Conservation (phyloP, 2,888 invertebrate genomes). For the Scaptomyza tumidula region DNA sequence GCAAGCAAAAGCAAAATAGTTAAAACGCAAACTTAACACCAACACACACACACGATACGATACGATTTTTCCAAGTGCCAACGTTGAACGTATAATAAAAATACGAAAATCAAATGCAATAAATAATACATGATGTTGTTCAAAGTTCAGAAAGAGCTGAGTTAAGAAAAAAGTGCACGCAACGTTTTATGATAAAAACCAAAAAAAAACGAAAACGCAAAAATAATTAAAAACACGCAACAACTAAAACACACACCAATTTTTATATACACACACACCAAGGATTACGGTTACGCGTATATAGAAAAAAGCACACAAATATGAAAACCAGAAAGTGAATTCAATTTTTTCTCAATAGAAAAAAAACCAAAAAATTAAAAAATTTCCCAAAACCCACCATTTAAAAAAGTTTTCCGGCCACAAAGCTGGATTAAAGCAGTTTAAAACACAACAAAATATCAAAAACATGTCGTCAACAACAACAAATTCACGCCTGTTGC, state of each 20-base stretch:
- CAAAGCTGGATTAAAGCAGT: constrained; percentile 16
- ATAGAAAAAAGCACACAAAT: constrained; percentile 66
- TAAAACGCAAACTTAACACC: neutral
- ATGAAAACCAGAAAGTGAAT: constrained; percentile 73
- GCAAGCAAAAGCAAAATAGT: neutral
- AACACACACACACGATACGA: neutral
- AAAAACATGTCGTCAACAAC: constrained; percentile 48
- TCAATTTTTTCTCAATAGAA: constrained; percentile 37
- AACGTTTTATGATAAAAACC: constrained; percentile 21
- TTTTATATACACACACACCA: constrained; percentile 13
- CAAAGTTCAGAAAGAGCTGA: constrained; percentile 34
- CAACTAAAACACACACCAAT: neutral
- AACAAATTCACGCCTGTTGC: constrained; percentile 58
- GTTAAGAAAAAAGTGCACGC: constrained; percentile 17
- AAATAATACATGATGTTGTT: constrained; percentile 1
- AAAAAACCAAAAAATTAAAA: constrained; percentile 32
- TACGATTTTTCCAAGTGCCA: constrained; percentile 47
- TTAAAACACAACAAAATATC: neutral
- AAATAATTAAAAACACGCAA: constrained; percentile 8
- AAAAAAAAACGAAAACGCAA: constrained; percentile 13
- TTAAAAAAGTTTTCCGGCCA: constrained; percentile 1
- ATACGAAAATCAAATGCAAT: constrained; percentile 15
- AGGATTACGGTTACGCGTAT: constrained; percentile 67
- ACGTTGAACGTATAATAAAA: constrained; percentile 24
- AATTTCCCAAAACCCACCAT: constrained; percentile 42